These are phyloP conservation scores for Vannuccia rotundouncinata DNA, from an alignment of 2,888 invertebrate genomes.

Conservation along the genomic window DNA sequence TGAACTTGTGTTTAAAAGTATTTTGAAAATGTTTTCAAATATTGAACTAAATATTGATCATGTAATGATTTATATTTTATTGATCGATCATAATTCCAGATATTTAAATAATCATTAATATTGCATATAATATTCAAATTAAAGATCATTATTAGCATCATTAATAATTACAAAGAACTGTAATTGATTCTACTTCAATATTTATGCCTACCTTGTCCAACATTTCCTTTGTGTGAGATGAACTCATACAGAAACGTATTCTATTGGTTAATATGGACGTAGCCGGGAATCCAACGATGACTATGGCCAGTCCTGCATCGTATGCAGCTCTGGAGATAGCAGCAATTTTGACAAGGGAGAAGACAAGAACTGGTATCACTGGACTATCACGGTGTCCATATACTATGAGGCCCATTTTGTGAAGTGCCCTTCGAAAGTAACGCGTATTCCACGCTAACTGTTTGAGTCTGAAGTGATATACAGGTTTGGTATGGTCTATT, in stretches of 20 bases:
- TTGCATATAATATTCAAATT: too few species aligned
- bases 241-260: conserved; percentile 75
- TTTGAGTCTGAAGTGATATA: too few species aligned
- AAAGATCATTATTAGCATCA: too few species aligned
- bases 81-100: too few species aligned
- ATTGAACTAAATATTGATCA: too few species aligned
- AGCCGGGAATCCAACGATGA: conserved; percentile 95
- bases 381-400: conserved; percentile 90
- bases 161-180: too few species aligned
- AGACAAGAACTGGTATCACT: conserved; percentile 88
- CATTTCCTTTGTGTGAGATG: conserved; percentile 66
- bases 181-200: too few species aligned
- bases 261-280: conserved; percentile 85
- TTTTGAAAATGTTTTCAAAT: too few species aligned
- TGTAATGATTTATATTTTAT: too few species aligned
- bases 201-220: conserved; percentile 39
- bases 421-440: conserved; percentile 71
- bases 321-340: conserved; percentile 73
- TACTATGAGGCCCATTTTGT: conserved; percentile 80
- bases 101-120: too few species aligned
- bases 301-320: conserved; percentile 75
- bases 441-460: conserved; percentile 72
- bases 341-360: conserved; percentile 80
- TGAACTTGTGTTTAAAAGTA: too few species aligned
- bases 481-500: too few species aligned